Percentiles rank a stretch among this genome's conserved stretches.
These are phyloP conservation scores for Panagrolaimus sp. DNA, from an alignment of 1,140 invertebrate species.

Conservation along the genomic window DNA sequence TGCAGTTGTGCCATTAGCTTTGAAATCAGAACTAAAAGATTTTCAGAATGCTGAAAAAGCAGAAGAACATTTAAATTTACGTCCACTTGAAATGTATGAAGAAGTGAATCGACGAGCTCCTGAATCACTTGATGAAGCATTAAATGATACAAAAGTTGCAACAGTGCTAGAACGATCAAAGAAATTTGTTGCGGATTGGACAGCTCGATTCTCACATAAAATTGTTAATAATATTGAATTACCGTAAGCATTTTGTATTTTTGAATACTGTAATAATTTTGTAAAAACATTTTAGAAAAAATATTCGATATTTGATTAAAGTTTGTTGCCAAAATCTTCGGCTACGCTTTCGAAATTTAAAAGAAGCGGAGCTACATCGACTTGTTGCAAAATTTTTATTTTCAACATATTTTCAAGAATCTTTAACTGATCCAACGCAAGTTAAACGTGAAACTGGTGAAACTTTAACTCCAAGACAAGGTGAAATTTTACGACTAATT, in stretches of 20 bases:
- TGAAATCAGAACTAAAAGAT: conserved; percentile 2
- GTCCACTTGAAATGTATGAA: conserved; percentile 10
- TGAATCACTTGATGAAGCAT: background rate
- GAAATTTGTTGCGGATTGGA: conserved; percentile 3
- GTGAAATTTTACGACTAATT: background rate
- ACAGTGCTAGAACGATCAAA: background rate
- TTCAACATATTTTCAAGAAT: background rate
- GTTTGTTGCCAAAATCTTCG: background rate
- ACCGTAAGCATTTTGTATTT: background rate
- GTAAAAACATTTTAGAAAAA: background rate
- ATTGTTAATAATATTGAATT: background rate
- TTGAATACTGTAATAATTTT: background rate
- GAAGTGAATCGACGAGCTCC: background rate
- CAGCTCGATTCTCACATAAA: background rate
- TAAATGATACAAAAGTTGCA: background rate
- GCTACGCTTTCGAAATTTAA: background rate
- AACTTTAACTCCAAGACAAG: background rate
- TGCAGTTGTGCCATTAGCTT: background rate
- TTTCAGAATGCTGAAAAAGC: conserved; percentile 15
- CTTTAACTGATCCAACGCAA: background rate
- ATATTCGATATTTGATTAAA: conserved; percentile 2
- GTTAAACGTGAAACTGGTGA: conserved; percentile 17
- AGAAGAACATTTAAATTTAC: conserved; percentile 6
- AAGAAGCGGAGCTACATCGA: background rate
- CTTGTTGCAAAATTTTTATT: conserved; percentile 4